phyloP scores from a whole-genome alignment of 1,140 invertebrate genomes.

The Drosophila funebris region DNA sequence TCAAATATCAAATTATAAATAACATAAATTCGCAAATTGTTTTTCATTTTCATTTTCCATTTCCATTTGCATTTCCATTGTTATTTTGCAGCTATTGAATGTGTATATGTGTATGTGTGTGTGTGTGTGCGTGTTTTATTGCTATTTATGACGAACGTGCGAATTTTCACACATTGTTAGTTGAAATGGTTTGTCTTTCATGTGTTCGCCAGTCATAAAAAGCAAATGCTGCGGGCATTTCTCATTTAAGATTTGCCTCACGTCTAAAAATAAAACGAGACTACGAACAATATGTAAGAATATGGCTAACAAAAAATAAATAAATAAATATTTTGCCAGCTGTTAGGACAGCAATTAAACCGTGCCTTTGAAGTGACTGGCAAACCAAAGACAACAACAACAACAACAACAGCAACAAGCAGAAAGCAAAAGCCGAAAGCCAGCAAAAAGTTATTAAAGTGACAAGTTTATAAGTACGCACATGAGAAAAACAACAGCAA shows the following conservation, averaged over 20 bases:
- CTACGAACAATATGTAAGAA: constrained; percentile 19
- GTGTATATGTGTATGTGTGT: no score
- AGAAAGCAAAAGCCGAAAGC: constrained; percentile 17
- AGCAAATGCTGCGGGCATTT: constrained; percentile 60
- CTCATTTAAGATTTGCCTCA: constrained; percentile 59
- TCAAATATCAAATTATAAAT: constrained; percentile 61
- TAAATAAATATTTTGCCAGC: constrained; percentile 56
- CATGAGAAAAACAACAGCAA: constrained; percentile 41
- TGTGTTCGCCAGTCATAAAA: constrained; percentile 60
- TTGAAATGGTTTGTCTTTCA: constrained; percentile 22
- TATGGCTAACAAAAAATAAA: constrained; percentile 22
- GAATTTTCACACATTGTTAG: constrained; percentile 76
- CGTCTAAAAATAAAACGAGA: constrained; percentile 68
- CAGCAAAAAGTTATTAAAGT: constrained; percentile 76
- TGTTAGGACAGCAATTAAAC: constrained; percentile 71
- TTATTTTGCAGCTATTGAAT: neutral
- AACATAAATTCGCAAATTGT: constrained; percentile 39
- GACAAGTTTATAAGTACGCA: constrained; percentile 69
- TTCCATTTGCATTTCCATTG: constrained; percentile 6
- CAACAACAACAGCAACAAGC: constrained; percentile 14
- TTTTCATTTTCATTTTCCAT: constrained; percentile 41
- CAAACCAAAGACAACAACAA: constrained; percentile 18
- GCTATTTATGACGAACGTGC: constrained; percentile 73
- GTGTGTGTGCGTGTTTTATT: constrained; percentile 56
- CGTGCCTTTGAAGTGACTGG: constrained; percentile 49